These are phyloP conservation scores for Sminthurides aquaticus DNA, from an alignment of 2,888 invertebrate genomes.

Conservation along the genomic window DNA sequence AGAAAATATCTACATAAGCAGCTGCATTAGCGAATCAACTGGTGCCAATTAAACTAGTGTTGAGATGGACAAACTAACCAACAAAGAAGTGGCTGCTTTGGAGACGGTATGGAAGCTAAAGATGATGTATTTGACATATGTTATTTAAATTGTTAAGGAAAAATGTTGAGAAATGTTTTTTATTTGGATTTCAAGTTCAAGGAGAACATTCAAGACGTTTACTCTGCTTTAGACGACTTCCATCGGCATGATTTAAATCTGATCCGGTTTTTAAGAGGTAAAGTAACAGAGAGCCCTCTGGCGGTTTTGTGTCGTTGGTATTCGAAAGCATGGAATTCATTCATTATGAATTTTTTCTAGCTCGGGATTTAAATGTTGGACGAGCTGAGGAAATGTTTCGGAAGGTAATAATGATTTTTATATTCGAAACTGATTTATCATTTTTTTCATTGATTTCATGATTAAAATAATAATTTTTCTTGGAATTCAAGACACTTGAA, in stretches of 20 bases:
- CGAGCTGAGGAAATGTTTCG: constrained; percentile 15
- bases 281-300: too few species aligned
- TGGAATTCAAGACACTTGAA: constrained; percentile 1
- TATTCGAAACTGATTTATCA: background rate
- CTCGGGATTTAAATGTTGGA: constrained; percentile 10
- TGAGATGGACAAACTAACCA: too few species aligned
- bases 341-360: too few species aligned
- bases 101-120: background rate
- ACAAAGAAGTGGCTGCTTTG: constrained; percentile 10
- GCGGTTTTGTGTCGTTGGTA: too few species aligned
- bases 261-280: constrained; percentile 14
- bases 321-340: too few species aligned
- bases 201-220: constrained; percentile 1
- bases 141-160: too few species aligned
- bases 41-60: too few species aligned
- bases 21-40: too few species aligned
- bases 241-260: constrained; percentile 1
- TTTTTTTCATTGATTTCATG: too few species aligned
- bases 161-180: too few species aligned
- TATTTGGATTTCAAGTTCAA: constrained; percentile 13
- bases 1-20: too few species aligned
- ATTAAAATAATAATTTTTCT: too few species aligned
- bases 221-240: constrained; percentile 11
- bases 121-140: background rate
- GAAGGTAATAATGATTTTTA: constrained; percentile 3